Base-by-base conservation (phyloP, 2,888 invertebrate genomes). In the Sinohyriopsis cumingii region DNA sequence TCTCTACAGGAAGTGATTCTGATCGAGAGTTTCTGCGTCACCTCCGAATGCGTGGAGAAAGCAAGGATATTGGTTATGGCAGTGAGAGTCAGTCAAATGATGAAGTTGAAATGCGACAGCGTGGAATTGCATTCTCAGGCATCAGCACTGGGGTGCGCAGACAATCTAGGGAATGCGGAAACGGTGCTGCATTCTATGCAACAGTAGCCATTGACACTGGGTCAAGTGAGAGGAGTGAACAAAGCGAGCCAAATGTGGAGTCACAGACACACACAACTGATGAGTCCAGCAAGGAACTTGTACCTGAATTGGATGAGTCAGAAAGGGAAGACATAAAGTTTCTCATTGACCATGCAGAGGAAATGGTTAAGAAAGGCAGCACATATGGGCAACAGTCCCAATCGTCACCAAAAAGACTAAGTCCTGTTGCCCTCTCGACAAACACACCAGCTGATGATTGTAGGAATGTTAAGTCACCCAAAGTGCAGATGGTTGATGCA, bases 21-120 rank as follows among this genome's bases (percentile, higher is more conserved):
- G 82, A 82, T 45, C 67, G 80, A 53, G 82, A 82, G 59, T 80
- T 72, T 62, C 66, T 77, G 24, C 75, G 80, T 53, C 76, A 72
- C 57, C 73, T 74, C 54, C 73, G 71, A 54, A 73, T 77, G 56
- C 77, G 73, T 68, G 75, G 75, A 65, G 80, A 80, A 55, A 79
- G 76, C 67, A 66, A 79, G 65, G 90, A 90, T 79, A 84, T 90
- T 54, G 90, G 90, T 15, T 90, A 90, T 77, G 89, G 89, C 66
- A 90, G 90, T 78, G 90, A 89, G 78, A 89, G 89, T 68, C 88
- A 88, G 73, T 89, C 89, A 7, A 89, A 90, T 69, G 90, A 90
- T 68, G 77, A 80, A 19, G 83, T 81, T 56, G 63, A 70, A 22
- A 74, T 77, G 67, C 74, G 80, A 45, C 79, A 78, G 65, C 67